phyloP scores from a whole-genome alignment of 2,888 invertebrate genomes.

The Trichopria drosophilae region DNA sequence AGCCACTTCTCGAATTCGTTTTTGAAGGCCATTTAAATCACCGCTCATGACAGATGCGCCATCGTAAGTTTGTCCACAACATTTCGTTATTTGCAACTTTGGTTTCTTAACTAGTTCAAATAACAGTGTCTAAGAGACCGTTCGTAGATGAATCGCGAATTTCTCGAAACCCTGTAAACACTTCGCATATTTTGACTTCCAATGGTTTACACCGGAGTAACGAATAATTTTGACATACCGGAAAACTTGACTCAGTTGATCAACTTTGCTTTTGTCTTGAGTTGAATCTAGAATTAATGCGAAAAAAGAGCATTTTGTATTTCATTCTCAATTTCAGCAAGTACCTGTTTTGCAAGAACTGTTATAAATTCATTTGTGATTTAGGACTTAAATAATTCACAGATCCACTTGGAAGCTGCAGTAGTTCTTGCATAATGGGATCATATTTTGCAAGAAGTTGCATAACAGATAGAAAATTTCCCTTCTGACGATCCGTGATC shows the following conservation, averaged over 20 bases:
- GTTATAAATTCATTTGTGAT: conserved; percentile 34
- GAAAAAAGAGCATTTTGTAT: no score
- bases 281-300: no score
- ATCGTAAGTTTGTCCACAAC: conserved; percentile 26
- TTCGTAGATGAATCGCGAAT: conserved; percentile 16
- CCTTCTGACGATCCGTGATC: conserved; percentile 23
- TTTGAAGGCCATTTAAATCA: conserved; percentile 27
- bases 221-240: conserved; percentile 32
- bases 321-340: conserved; percentile 8
- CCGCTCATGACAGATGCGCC: conserved; percentile 31
- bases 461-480: conserved; percentile 37
- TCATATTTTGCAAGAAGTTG: conserved; percentile 35
- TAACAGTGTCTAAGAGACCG: conserved; percentile 14
- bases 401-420: conserved; percentile 24
- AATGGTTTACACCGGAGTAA: no score
- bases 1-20: conserved; percentile 25
- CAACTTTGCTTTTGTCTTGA: conserved; percentile 31
- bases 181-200: no score
- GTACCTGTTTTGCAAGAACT: conserved; percentile 9
- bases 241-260: conserved; percentile 36
- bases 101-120: conserved; percentile 15
- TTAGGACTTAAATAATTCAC: conserved; percentile 34
- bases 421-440: conserved; percentile 29
- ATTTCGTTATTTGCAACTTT: conserved; percentile 10
- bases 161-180: conserved; percentile 20